phyloP scores from a whole-genome alignment of 2,797 vertebrate genomes.

The Eulemur coronatus region DNA sequence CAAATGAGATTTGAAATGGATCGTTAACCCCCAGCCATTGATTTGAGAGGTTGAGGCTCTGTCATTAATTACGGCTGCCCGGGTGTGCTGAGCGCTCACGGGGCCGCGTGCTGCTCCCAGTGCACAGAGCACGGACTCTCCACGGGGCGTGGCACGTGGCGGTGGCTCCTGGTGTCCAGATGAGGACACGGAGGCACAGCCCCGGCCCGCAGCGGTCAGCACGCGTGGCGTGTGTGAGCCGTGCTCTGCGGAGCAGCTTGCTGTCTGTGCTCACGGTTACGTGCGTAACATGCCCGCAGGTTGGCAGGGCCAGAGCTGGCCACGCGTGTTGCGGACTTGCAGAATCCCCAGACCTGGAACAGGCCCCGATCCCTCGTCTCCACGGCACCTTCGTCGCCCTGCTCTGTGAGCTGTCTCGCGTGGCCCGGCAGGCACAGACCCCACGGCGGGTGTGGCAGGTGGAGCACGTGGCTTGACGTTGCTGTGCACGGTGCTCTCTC shows the following conservation, averaged over 20 bases:
- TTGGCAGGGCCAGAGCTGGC: not conserved
- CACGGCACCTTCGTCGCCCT: not conserved
- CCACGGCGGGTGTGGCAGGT: not conserved
- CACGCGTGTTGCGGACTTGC: not conserved
- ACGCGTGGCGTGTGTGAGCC: not conserved
- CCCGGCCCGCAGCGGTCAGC: not conserved
- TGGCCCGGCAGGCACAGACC: not conserved
- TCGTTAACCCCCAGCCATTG: not conserved
- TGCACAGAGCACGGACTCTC: not conserved
- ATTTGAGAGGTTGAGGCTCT: not conserved
- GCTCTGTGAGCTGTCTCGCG: not conserved
- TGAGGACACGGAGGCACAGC: not conserved
- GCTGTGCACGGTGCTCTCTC: not conserved
- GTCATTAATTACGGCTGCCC: not conserved
- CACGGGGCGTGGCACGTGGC: not conserved
- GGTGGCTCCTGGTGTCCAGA: not conserved
- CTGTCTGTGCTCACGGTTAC: not conserved
- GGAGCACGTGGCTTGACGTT: too few relatives aligned
- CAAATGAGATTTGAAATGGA: slow-evolving; percentile 12
- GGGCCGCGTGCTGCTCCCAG: not conserved
- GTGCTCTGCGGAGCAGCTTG: not conserved
- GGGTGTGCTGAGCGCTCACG: not conserved
- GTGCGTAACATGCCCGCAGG: not conserved
- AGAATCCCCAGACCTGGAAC: not conserved
- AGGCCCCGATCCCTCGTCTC: not conserved